Evolutionary conservation across 2,113 vertebrate species (phyloP).

Genomic region (Menura novaehollandiae): DNA sequence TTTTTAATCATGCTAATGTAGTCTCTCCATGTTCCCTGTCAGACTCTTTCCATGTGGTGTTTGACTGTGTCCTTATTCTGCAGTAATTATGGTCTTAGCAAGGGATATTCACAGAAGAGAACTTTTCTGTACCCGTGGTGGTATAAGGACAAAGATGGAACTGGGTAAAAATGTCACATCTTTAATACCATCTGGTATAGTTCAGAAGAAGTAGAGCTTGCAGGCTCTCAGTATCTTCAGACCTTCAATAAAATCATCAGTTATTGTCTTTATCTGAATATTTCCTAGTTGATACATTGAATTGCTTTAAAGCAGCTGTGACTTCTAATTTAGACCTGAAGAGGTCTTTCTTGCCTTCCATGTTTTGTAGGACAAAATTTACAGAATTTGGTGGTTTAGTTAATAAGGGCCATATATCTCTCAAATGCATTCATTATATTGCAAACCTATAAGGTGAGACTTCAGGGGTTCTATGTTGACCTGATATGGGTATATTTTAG

Average conservation of each 20-base stretch:
- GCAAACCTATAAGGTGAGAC: neutral
- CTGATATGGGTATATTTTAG: neutral
- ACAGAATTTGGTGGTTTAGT: neutral
- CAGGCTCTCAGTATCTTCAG: neutral
- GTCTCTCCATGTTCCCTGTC: neutral
- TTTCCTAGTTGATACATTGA: neutral
- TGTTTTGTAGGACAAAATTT: neutral
- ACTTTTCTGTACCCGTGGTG: neutral
- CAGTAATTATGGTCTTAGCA: neutral
- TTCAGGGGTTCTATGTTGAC: neutral
- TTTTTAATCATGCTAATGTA: neutral
- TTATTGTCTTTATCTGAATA: neutral
- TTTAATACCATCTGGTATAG: neutral
- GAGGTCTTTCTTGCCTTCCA: neutral
- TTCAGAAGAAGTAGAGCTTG: neutral
- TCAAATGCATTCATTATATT: neutral
- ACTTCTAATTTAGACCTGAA: neutral
- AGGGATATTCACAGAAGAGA: neutral
- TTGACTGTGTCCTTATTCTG: neutral
- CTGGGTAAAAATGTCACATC: neutral
- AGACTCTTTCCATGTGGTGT: neutral
- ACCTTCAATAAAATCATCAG: neutral
- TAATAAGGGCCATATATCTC: neutral
- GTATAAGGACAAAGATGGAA: neutral
- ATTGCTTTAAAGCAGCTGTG: neutral